Evolutionary conservation across 2,797 vertebrate species (phyloP), one percentile per base, ranked within the genome.

Genomic region (Cirrhinus mrigala): DNA sequence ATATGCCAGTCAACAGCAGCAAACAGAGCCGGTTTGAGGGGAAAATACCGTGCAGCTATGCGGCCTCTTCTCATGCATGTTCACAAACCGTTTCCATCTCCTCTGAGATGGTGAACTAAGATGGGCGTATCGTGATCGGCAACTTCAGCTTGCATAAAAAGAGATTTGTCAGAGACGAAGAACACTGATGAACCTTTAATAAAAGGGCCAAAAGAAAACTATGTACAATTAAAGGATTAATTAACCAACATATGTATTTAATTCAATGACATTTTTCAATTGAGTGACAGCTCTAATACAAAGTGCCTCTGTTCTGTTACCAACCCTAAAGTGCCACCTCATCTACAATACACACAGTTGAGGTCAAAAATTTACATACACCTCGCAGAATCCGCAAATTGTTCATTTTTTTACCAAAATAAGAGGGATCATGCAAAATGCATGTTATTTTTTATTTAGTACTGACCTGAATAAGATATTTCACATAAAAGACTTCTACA

Each of bases 1-100:
- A 74, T n/a, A 87, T 79, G n/a, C 68, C 66, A 74, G 76, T 87
- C 70, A 75, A 74, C 27, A 81, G 48, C 69, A 48, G 82, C 74
- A 86, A 87, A 69, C 77, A 81, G 81, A 84, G 10, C 46, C 12
- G 66, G 33, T 15, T 54, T 33, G 11, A 4, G 7, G 56, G n/a
- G 16, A 58, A 74, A 74, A 64, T 37, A 54, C 58, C 1, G 4
- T 75, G 77, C 44, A 68, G 82, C 37, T 87, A 83, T 83, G 60
- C 27, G 6, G 24, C 10, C 54, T 44, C 64, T 56, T 62, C 66
- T 68, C 71, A 75, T 69, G 46, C 33, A 79, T 68, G 85, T 83
- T 87, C 68, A 87, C 37, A 64, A 29, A 83, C 37, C 27, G 14
- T 58, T n/a, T 66, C 16, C 29, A 70, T 79, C 46, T 46, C 56